Percentiles rank a stretch among this genome's conserved stretches.
Evolutionary conservation across 2,888 invertebrate species (phyloP).

Genomic region (Ennomos fuscantarius): DNA sequence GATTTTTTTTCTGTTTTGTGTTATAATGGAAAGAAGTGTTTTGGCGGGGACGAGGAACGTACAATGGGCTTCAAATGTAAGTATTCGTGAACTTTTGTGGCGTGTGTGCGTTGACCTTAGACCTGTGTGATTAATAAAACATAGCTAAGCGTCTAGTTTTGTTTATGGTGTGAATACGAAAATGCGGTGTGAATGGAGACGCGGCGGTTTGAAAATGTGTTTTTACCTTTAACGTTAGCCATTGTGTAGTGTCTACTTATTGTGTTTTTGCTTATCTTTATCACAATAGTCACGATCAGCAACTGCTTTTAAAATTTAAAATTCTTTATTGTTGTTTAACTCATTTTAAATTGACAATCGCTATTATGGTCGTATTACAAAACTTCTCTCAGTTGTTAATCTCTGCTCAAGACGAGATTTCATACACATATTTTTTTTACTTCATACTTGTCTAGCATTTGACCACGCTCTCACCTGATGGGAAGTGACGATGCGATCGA

Average conservation of each 20-base stretch:
- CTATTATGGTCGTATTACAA: too few species aligned
- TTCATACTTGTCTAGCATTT: too few species aligned
- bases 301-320: slow-evolving; percentile 19
- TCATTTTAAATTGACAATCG: too few species aligned
- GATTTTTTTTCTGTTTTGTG: slow-evolving; percentile 53
- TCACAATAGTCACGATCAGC: slow-evolving; percentile 32
- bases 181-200: slow-evolving; percentile 2
- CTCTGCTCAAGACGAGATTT: too few species aligned
- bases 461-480: too few species aligned
- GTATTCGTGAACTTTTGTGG: slow-evolving; percentile 44
- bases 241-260: slow-evolving; percentile 12
- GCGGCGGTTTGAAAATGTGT: slow-evolving; percentile 4
- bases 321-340: not conserved
- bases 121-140: slow-evolving; percentile 33
- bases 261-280: slow-evolving; percentile 29
- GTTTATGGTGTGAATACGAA: slow-evolving; percentile 22
- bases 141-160: slow-evolving; percentile 15
- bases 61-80: slow-evolving; percentile 79
- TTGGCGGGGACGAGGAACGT: slow-evolving; percentile 74
- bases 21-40: slow-evolving; percentile 80
- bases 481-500: too few species aligned
- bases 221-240: slow-evolving; percentile 9
- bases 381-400: too few species aligned
- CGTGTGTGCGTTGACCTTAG: slow-evolving; percentile 47
- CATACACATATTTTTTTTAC: too few species aligned